Percentiles rank a stretch among this genome's conserved stretches.
These are phyloP conservation scores for Chaetophractus vellerosus DNA, from an alignment of 2,797 vertebrate species.

Conservation along the genomic window DNA sequence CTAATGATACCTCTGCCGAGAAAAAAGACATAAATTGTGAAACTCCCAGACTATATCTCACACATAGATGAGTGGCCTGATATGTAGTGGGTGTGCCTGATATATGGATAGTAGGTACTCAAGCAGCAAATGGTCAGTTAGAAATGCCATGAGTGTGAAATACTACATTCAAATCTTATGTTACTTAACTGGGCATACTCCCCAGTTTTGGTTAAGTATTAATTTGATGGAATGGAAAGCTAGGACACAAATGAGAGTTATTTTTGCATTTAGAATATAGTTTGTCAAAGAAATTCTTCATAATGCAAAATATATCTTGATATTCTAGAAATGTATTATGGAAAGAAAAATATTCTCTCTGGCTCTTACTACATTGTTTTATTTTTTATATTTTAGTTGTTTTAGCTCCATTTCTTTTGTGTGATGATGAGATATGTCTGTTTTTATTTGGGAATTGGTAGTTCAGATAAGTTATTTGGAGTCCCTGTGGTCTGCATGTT, in stretches of 20 bases:
- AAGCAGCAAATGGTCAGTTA: not conserved
- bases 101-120: not conserved
- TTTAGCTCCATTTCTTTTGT: not conserved
- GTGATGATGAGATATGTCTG: slow-evolving; percentile 57
- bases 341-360: slow-evolving; percentile 21
- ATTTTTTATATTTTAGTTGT: not conserved
- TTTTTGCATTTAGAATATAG: not conserved
- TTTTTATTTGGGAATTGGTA: not conserved
- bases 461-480: slow-evolving; percentile 38
- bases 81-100: not conserved
- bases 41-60: not conserved
- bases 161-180: not conserved
- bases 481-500: slow-evolving; percentile 63
- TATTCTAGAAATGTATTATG: not conserved
- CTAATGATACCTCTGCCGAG: not conserved
- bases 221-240: not conserved
- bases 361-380: not conserved
- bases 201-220: not conserved
- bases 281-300: not conserved
- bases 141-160: not conserved
- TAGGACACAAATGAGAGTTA: not conserved
- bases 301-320: not conserved
- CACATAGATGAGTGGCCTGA: not conserved
- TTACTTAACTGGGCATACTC: not conserved
- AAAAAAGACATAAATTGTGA: not conserved